Evolutionary conservation across 2,888 invertebrate species (phyloP), one percentile per base, ranked within the genome.

Genomic region (Pegoplata infirma): DNA sequence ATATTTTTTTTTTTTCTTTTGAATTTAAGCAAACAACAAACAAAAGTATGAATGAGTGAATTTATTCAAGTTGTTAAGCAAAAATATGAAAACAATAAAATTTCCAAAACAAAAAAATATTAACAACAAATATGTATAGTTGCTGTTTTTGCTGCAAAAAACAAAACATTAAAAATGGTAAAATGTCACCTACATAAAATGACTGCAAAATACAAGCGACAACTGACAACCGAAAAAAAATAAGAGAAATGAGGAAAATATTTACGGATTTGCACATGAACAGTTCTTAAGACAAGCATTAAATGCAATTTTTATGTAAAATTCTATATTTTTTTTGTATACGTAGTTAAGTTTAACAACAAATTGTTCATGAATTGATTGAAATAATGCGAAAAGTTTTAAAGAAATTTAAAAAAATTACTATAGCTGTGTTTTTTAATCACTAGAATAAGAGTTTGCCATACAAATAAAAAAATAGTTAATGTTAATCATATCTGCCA

Each of bases 141-240:
- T n/a, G n/a, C n/a, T n/a, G n/a, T n/a, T n/a, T n/a, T n/a, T n/a
- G 36, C n/a, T 40, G 36, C 12, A 46, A 55, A 17, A 64, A 28
- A 44, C 6, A 49, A 53, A 10, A 51, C 10, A 28, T 44, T 61
- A 63, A 5, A 71, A 55, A 59, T 66, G 17, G 46, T 16, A 59
- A 73, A 73, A 64, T 73, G 77, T 78, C 77, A 78, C 73, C 64
- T 59, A 69, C 51, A 23, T 55, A 47, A 44, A 63, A 53, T 21
- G 63, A 63, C 40, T 61, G n/a, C n/a, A 21, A 40, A 69, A 58
- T 69, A 23, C 25, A 59, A 2, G 28, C 23, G 36, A 16, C 14
- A 46, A 40, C 36, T n/a, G 5, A 12, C 36, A 40, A 40, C 36
- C 3, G 4, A 21, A 28, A n/a, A 14, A 0, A 32, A 51, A 68